Percentiles rank a stretch among this genome's conserved stretches.
Conservation (phyloP, 2,888 invertebrate species). For the Sphaerophoria rueppellii region DNA sequence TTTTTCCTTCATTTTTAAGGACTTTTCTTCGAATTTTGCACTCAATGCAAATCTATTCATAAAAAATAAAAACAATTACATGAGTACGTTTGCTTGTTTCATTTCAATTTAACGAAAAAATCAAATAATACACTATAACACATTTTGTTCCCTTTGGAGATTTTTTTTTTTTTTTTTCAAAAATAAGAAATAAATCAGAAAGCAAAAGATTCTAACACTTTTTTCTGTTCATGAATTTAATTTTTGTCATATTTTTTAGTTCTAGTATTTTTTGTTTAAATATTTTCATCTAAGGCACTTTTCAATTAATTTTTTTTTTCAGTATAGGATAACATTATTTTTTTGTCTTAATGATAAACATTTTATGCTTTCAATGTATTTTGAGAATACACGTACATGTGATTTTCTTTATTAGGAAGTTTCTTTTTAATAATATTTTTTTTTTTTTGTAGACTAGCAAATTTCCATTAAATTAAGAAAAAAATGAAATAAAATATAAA, state of each 20-base stretch:
- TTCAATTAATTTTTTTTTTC: slow-evolving; percentile 67
- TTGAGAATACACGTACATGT: slow-evolving; percentile 38
- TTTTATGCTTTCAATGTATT: slow-evolving; percentile 53
- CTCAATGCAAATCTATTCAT: slow-evolving; percentile 23
- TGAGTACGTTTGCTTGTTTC: slow-evolving; percentile 16
- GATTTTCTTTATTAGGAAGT: slow-evolving; percentile 24
- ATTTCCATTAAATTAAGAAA: slow-evolving; percentile 27
- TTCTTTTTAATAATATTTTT: slow-evolving; percentile 4
- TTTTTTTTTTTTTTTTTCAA: slow-evolving; percentile 24
- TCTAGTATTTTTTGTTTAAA: slow-evolving; percentile 42
- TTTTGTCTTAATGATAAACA: slow-evolving; percentile 42
- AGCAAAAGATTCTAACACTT: slow-evolving; percentile 51
- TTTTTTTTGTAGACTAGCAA: slow-evolving; percentile 53
- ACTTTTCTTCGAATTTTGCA: slow-evolving; percentile 26
- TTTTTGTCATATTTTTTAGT: slow-evolving; percentile 46
- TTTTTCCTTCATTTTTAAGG: slow-evolving; percentile 6
- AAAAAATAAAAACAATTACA: slow-evolving; percentile 27
- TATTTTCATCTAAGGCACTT: slow-evolving; percentile 73
- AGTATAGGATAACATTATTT: slow-evolving; percentile 63
- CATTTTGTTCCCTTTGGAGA: slow-evolving; percentile 39
- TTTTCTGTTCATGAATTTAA: slow-evolving; percentile 17
- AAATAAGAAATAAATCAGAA: slow-evolving; percentile 37
- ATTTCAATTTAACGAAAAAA: slow-evolving; percentile 1
- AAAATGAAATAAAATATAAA: slow-evolving; percentile 5
- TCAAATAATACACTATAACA: slow-evolving; percentile 37